Conservation (phyloP, 2,113 vertebrate species). For the Pipra filicauda region DNA sequence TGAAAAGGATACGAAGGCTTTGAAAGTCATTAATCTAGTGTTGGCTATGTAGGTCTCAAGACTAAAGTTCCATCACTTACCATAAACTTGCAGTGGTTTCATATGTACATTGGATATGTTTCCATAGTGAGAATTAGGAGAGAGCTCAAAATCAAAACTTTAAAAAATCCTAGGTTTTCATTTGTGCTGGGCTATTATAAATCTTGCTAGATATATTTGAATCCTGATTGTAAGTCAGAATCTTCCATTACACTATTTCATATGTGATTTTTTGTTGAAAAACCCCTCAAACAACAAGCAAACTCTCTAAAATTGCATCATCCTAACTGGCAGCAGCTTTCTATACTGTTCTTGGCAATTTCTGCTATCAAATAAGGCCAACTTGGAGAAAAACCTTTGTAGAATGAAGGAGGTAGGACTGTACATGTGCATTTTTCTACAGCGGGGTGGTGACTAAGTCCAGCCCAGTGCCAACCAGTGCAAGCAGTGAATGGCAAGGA, state of each 20-base stretch:
- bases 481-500: neutral
- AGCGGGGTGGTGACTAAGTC: neutral
- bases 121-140: neutral
- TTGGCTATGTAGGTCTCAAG: neutral
- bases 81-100: neutral
- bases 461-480: neutral
- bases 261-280: neutral
- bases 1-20: neutral
- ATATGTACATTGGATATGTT: rapidly evolving
- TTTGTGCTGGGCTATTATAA: neutral
- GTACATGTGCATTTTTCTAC: neutral
- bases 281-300: neutral
- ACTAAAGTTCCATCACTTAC: neutral
- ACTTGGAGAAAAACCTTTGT: neutral
- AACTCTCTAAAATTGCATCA: neutral
- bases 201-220: neutral
- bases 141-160: neutral
- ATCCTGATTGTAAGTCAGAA: neutral
- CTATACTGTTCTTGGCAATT: neutral
- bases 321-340: neutral
- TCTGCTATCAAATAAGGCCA: neutral
- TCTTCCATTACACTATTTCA: neutral
- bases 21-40: neutral
- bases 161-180: rapidly evolving
- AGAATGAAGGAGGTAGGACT: neutral